phyloP scores from a whole-genome alignment of 2,113 vertebrate species.

The Poeciliopsis turrubarensis region DNA sequence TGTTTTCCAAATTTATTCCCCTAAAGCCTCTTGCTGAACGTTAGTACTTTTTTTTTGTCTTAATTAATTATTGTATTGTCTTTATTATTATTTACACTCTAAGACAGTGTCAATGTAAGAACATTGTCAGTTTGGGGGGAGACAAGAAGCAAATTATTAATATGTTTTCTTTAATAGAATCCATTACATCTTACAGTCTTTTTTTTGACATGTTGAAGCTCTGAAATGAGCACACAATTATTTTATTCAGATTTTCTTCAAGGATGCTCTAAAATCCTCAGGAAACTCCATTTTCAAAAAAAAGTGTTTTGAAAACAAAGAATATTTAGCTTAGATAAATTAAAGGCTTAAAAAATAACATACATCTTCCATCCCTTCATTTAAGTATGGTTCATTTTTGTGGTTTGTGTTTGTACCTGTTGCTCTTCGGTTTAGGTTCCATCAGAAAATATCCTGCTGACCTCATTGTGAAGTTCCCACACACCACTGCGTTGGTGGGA shows the following conservation, averaged over 20 bases:
- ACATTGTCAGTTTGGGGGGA: neutral
- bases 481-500: constrained; percentile 87
- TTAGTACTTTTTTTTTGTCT: constrained; percentile 76
- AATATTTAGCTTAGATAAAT: too few species aligned
- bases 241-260: neutral
- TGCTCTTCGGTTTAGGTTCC: constrained; percentile 77
- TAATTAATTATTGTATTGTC: neutral
- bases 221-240: neutral
- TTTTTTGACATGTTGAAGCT: neutral
- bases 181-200: neutral
- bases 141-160: neutral
- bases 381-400: too few species aligned
- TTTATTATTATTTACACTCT: neutral
- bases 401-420: constrained; percentile 1
- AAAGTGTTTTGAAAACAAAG: neutral
- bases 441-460: constrained; percentile 92
- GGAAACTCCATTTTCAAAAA: neutral
- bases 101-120: neutral
- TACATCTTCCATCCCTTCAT: too few species aligned
- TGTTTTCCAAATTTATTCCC: constrained; percentile 97
- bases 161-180: neutral
- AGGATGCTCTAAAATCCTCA: neutral
- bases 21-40: constrained; percentile 89
- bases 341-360: too few species aligned
- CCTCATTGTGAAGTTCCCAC: constrained; percentile 91